phyloP scores from a whole-genome alignment of 2,888 invertebrate species.

The Gryllus longicercus region DNA sequence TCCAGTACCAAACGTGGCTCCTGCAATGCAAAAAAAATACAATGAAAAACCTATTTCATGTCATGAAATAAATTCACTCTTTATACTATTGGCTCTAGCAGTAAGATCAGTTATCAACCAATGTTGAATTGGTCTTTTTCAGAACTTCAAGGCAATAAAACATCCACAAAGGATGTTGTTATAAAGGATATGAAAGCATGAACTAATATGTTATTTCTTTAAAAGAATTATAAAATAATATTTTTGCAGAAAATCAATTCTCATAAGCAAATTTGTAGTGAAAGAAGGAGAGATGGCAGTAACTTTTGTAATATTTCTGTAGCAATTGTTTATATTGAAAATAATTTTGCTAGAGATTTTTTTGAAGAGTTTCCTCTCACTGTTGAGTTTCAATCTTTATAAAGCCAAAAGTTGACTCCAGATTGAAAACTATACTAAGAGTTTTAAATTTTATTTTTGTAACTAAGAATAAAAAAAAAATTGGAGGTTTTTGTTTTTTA shows the following conservation, averaged over 20 bases:
- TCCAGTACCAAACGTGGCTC: slow-evolving; percentile 88
- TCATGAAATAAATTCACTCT: background rate
- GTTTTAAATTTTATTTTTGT: too few species aligned
- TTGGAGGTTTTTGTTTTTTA: too few species aligned
- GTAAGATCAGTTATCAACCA: background rate
- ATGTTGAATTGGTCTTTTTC: background rate
- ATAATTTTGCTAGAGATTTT: too few species aligned
- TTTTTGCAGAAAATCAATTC: background rate
- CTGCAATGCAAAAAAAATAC: slow-evolving; percentile 54
- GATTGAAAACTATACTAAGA: too few species aligned
- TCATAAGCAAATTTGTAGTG: background rate
- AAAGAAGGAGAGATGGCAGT: background rate
- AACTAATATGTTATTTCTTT: background rate
- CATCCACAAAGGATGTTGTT: background rate
- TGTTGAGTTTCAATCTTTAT: too few species aligned
- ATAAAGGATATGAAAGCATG: background rate
- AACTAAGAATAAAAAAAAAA: too few species aligned
- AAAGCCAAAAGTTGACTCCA: too few species aligned
- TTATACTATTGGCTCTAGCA: background rate
- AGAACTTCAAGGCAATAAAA: slow-evolving; percentile 17
- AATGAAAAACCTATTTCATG: background rate
- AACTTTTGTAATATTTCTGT: background rate
- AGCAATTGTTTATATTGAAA: too few species aligned
- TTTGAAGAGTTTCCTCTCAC: too few species aligned
- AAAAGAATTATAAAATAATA: background rate